Evolutionary conservation across 64 coral and sea anemone genomes (phyloP).

Genomic region (Catalaphyllia jardinei): DNA sequence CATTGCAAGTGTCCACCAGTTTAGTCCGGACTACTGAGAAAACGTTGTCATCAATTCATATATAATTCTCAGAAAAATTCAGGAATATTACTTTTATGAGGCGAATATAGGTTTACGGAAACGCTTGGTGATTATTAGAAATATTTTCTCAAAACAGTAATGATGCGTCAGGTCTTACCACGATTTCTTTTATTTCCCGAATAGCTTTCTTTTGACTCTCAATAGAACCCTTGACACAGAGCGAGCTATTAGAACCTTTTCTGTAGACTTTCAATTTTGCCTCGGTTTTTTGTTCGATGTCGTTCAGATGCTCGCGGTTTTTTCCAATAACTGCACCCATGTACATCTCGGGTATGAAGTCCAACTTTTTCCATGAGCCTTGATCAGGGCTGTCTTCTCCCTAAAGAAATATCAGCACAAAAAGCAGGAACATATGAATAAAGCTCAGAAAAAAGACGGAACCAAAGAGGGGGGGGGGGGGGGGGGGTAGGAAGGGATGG

Average conservation of each 20-base stretch:
- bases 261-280: not conserved
- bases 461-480: not conserved
- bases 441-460: not conserved
- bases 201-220: not conserved
- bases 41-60: too few species aligned
- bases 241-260: not conserved
- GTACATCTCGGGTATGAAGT: constrained; percentile 3
- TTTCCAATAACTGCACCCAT: constrained; percentile 8
- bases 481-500: too few species aligned
- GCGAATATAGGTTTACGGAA: too few species aligned
- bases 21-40: too few species aligned
- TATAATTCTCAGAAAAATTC: too few species aligned
- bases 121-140: too few species aligned
- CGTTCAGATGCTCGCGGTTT: not conserved
- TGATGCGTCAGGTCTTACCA: not conserved
- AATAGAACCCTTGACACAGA: not conserved
- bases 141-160: not conserved
- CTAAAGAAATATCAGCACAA: not conserved
- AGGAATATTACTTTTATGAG: too few species aligned
- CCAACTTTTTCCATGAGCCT: not conserved
- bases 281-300: not conserved
- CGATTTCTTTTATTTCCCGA: not conserved
- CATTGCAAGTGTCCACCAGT: not conserved
- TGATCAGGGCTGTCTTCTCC: not conserved
- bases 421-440: not conserved